A percentile compares a stretch with the other conserved stretches of the same genome.
Evolutionary conservation across 1,140 invertebrate species (phyloP).

Genomic region (Caerostris darwini): DNA sequence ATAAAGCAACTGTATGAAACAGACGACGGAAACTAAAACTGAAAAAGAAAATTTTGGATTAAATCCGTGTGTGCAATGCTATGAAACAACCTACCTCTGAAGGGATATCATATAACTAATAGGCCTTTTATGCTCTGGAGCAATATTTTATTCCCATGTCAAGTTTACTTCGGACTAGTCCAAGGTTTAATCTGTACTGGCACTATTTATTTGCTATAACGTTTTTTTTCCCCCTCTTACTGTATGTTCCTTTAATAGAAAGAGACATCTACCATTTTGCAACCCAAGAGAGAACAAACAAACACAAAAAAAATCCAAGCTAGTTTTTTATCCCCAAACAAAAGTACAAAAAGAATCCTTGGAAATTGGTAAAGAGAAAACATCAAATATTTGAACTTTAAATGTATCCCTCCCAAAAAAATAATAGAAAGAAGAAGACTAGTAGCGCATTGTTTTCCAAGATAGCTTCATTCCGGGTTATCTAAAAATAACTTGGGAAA

Average conservation of each 20-base stretch:
- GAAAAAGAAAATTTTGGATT: too few relatives aligned
- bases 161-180: not conserved
- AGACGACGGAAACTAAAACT: too few relatives aligned
- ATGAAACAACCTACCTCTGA: not conserved
- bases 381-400: constrained; percentile 38
- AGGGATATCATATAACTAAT: constrained; percentile 2
- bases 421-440: not conserved
- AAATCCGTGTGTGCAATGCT: not conserved
- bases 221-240: not conserved
- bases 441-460: constrained; percentile 42
- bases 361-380: not conserved
- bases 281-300: not conserved
- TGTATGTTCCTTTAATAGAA: not conserved
- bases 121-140: not conserved
- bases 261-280: not conserved
- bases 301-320: not conserved
- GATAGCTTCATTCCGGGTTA: constrained; percentile 34
- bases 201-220: not conserved
- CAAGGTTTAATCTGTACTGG: not conserved
- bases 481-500: constrained; percentile 61
- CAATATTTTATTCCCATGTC: constrained; percentile 13
- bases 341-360: not conserved
- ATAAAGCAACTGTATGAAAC: too few relatives aligned
- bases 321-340: not conserved
- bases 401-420: not conserved